Evolutionary conservation across 2,113 vertebrate species (phyloP).

Genomic region (Ochotona curzoniae): DNA sequence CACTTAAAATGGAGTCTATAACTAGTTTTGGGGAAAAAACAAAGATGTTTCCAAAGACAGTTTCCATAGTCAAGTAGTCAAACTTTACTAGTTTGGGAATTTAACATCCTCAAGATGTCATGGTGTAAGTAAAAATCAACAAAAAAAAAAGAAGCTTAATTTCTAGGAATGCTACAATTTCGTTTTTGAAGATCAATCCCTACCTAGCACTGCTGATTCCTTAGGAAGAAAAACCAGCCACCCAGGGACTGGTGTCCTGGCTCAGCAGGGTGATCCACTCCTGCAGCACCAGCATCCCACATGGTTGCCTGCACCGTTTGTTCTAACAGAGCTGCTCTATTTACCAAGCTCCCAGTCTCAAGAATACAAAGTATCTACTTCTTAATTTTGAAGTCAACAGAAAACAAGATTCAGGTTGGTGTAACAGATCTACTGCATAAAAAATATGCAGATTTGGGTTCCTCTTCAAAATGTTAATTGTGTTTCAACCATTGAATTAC

Average conservation of each 20-base stretch:
- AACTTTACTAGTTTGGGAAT: slow-evolving; percentile 52
- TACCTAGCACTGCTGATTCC: background rate
- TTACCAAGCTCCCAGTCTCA: background rate
- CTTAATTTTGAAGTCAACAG: slow-evolving; percentile 48
- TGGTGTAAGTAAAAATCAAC: background rate
- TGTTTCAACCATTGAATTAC: slow-evolving; percentile 49
- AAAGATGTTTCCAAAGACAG: background rate
- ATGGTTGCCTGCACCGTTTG: too few species aligned
- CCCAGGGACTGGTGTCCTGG: too few species aligned
- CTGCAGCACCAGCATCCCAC: background rate
- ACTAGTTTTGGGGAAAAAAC: background rate
- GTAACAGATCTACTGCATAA: background rate
- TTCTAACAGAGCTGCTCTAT: too few species aligned
- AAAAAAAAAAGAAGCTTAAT: background rate
- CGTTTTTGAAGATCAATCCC: slow-evolving; percentile 41
- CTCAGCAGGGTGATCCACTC: background rate
- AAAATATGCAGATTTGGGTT: slow-evolving; percentile 12
- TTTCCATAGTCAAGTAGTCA: background rate
- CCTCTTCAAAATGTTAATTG: slow-evolving; percentile 40
- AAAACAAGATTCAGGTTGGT: background rate
- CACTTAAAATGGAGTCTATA: background rate
- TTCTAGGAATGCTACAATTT: slow-evolving; percentile 38
- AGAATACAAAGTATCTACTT: slow-evolving; percentile 44
- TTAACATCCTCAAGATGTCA: slow-evolving; percentile 30
- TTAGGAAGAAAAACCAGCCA: background rate